Evolutionary conservation across 1,140 invertebrate genomes (phyloP).

Genomic region (Hypsibius dujardini): DNA sequence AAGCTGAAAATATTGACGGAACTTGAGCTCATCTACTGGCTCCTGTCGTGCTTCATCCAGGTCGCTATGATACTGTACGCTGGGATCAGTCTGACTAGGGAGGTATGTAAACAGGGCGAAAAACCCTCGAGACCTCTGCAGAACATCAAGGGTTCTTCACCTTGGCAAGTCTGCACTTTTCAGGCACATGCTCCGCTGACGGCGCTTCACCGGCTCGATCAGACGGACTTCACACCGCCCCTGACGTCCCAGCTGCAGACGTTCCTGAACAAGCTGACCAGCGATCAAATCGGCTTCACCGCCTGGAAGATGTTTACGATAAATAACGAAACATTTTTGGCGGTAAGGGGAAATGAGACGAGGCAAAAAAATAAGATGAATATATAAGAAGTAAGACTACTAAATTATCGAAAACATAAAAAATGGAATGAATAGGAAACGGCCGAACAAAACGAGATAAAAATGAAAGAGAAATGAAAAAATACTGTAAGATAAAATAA

Average conservation of each 20-base stretch:
- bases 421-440: too few relatives aligned
- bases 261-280: constrained; percentile 1
- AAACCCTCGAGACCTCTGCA: not conserved
- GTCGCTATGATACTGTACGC: not conserved
- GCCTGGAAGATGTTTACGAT: constrained; percentile 12
- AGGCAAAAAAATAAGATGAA: too few relatives aligned
- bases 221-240: not conserved
- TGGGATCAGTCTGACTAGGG: not conserved
- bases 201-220: not conserved
- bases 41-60: not conserved
- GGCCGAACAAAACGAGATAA: too few relatives aligned
- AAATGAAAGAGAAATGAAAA: too few relatives aligned
- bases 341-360: not conserved
- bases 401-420: too few relatives aligned
- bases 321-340: not conserved
- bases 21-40: not conserved
- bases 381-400: too few relatives aligned
- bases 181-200: not conserved
- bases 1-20: not conserved
- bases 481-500: too few relatives aligned
- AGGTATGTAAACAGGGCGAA: too few relatives aligned
- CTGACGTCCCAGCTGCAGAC: not conserved
- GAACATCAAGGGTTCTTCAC: not conserved
- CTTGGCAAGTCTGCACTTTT: not conserved
- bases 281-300: constrained; percentile 3